phyloP scores from a whole-genome alignment of 2,113 vertebrate species.

The Dinomys branickii region DNA sequence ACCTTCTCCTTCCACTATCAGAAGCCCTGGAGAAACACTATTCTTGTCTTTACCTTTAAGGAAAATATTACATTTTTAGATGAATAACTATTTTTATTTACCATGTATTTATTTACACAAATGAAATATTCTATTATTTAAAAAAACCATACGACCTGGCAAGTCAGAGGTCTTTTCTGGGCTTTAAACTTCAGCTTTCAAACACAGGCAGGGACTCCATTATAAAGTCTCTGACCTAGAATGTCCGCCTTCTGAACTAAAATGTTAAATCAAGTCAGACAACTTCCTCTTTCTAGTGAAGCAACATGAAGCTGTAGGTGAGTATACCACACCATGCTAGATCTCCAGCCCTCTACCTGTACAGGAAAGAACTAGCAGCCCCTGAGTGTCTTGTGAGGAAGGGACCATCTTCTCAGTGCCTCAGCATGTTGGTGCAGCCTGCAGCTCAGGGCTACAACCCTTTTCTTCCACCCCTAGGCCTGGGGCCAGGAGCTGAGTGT shows the following conservation, averaged over 20 bases:
- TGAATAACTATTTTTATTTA: neutral
- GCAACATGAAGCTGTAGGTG: constrained; percentile 23
- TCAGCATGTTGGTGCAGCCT: neutral
- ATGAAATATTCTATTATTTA: neutral
- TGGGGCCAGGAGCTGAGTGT: neutral
- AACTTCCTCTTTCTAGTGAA: constrained; percentile 60
- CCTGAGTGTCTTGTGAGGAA: accelerated
- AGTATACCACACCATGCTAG: neutral
- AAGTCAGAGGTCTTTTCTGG: neutral
- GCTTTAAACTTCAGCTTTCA: neutral
- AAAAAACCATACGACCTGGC: neutral
- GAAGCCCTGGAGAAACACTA: neutral
- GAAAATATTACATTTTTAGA: neutral
- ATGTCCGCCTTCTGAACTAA: constrained; percentile 45
- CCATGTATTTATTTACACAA: neutral
- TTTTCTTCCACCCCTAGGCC: neutral
- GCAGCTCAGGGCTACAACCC: neutral
- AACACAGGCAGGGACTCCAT: neutral
- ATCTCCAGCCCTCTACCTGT: neutral
- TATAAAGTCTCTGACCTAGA: neutral
- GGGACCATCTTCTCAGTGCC: neutral
- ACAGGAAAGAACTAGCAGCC: neutral
- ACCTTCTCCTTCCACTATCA: neutral
- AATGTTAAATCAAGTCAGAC: constrained; percentile 55
- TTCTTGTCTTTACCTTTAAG: neutral